Conservation (phyloP, 2,888 invertebrate species). For the Chorisops tibialis region DNA sequence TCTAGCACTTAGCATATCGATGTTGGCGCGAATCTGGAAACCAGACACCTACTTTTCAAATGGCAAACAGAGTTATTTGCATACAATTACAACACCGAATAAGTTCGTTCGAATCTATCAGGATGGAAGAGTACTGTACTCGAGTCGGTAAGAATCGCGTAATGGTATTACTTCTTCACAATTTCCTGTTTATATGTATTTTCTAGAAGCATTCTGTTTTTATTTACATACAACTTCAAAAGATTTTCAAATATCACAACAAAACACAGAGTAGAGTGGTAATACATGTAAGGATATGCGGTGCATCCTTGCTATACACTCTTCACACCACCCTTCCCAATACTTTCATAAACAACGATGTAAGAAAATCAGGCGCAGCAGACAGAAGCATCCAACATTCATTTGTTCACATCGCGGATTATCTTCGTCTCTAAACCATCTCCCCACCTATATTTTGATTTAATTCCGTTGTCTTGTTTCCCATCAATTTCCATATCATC, state of each 20-base stretch:
- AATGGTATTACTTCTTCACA: not conserved
- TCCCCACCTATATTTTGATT: no score
- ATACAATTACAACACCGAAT: slow-evolving; percentile 82
- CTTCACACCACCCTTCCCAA: no score
- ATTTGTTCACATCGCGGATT: no score
- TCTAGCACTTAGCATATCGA: slow-evolving; percentile 72
- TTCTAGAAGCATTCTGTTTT: not conserved
- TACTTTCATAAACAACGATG: no score
- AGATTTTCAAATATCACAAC: not conserved
- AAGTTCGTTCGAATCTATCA: slow-evolving; percentile 75
- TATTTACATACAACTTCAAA: not conserved
- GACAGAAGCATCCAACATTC: no score
- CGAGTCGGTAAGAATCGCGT: slow-evolving; percentile 60
- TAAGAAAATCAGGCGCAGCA: no score
- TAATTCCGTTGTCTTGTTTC: no score
- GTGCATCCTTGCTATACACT: no score
- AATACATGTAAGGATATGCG: no score
- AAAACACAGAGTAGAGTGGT: no score
- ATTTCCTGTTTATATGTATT: not conserved
- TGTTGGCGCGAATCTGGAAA: slow-evolving; percentile 79
- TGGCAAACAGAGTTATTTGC: slow-evolving; percentile 77
- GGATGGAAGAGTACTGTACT: slow-evolving; percentile 71
- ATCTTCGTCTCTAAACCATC: no score
- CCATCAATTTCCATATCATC: no score
- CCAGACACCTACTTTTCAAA: slow-evolving; percentile 84